A percentile compares a stretch with the other conserved stretches of the same genome.
Evolutionary conservation across 1,140 invertebrate genomes (phyloP).

Genomic region (Battus philenor): DNA sequence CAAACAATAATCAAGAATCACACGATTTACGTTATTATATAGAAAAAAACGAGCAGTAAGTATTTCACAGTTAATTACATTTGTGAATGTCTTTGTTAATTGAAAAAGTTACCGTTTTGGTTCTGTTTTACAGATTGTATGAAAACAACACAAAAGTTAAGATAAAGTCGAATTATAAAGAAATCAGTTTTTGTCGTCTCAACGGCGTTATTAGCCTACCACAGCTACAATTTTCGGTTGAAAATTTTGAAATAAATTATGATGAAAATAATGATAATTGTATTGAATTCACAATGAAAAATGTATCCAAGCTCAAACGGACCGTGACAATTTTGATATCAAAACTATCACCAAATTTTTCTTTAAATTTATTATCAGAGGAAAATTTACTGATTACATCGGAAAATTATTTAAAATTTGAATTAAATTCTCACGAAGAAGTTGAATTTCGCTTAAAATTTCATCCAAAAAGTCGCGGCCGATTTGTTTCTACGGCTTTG

Average conservation of each 20-base stretch:
- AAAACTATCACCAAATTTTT: conserved; percentile 50
- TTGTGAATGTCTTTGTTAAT: too few relatives aligned
- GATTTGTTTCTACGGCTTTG: conserved; percentile 47
- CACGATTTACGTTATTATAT: conserved; percentile 53
- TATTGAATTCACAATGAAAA: conserved; percentile 57
- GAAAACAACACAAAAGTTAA: conserved; percentile 56
- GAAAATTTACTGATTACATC: conserved; percentile 35
- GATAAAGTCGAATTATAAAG: conserved; percentile 47
- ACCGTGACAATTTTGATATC: conserved; percentile 47
- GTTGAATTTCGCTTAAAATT: conserved; percentile 44
- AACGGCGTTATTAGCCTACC: conserved; percentile 56
- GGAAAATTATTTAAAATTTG: conserved; percentile 56
- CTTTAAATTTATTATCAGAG: conserved; percentile 36
- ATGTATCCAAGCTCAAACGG: conserved; percentile 56
- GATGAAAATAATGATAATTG: conserved; percentile 28
- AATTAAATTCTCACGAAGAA: conserved; percentile 33
- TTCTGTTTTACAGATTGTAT: conserved; percentile 41
- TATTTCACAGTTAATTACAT: conserved; percentile 14
- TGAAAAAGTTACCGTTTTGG: conserved; percentile 13
- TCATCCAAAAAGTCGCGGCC: conserved; percentile 52
- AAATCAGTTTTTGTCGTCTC: conserved; percentile 59
- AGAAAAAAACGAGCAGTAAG: conserved; percentile 51
- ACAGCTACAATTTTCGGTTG: conserved; percentile 52
- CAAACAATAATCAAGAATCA: conserved; percentile 34
- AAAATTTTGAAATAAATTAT: conserved; percentile 58